Percentiles rank a stretch among this genome's conserved stretches.
Evolutionary conservation across 2,888 invertebrate species (phyloP).

Genomic region (Papilio gigon): DNA sequence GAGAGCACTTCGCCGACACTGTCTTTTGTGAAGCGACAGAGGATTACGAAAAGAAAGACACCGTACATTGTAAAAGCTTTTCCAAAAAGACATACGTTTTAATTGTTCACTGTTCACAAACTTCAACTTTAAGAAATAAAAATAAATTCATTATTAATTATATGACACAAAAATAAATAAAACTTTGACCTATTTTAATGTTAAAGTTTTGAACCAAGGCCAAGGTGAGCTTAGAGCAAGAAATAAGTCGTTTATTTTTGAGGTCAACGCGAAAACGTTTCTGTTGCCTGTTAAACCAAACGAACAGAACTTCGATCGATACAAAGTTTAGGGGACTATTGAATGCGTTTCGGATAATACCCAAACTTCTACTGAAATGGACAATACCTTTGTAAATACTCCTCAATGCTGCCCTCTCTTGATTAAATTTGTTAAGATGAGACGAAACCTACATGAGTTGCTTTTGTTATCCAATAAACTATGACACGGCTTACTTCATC

Average conservation of each 20-base stretch:
- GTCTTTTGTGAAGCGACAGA: constrained; percentile 28
- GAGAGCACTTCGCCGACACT: constrained; percentile 28
- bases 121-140: not conserved
- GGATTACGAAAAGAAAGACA: not conserved
- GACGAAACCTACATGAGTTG: not conserved
- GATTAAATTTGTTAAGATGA: constrained; percentile 18
- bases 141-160: not conserved
- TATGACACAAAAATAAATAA: not conserved
- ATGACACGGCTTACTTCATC: no score
- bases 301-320: constrained; percentile 17
- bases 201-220: not conserved
- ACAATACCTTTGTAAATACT: constrained; percentile 6
- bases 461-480: not conserved
- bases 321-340: constrained; percentile 18
- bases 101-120: not conserved
- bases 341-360: constrained; percentile 20
- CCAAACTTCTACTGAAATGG: constrained; percentile 9
- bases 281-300: not conserved
- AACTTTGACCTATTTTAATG: not conserved
- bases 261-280: constrained; percentile 3
- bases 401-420: not conserved
- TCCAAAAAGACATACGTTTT: not conserved
- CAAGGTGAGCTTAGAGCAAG: not conserved
- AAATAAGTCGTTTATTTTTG: constrained; percentile 15
- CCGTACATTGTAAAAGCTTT: not conserved